Evolutionary conservation across 2,113 vertebrate genomes (phyloP).

Genomic region (Paedocypris sp.): DNA sequence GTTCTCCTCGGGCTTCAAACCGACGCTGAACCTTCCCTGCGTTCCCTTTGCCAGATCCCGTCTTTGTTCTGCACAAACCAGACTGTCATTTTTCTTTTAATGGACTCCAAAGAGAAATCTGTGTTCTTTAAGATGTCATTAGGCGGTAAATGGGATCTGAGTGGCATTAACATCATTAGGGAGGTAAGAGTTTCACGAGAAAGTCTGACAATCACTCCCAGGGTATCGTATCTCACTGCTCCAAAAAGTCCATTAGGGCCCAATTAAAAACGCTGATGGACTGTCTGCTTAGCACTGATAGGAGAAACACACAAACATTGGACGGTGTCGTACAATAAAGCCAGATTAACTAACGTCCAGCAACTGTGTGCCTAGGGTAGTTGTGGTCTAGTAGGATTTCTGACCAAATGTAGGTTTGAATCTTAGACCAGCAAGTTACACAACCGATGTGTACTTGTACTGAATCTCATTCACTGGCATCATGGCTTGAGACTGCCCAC

Average conservation of each 20-base stretch:
- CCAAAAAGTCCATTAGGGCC: neutral
- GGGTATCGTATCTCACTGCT: neutral
- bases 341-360: too few relatives aligned
- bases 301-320: neutral
- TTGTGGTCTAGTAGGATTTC: too few relatives aligned
- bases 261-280: constrained; percentile 13
- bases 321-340: too few relatives aligned
- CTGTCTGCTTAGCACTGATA: neutral
- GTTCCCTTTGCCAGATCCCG: constrained; percentile 3
- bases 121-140: constrained; percentile 18
- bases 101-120: constrained; percentile 21
- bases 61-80: constrained; percentile 21
- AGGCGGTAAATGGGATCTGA: constrained; percentile 22
- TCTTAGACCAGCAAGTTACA: too few relatives aligned
- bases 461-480: too few relatives aligned
- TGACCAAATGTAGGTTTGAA: too few relatives aligned
- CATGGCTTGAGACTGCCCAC: too few relatives aligned
- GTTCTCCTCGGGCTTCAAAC: neutral
- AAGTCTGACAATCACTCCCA: constrained; percentile 4
- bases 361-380: too few relatives aligned
- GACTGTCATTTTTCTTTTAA: constrained; percentile 8
- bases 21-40: neutral
- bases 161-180: neutral
- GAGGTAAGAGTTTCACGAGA: constrained; percentile 5
- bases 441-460: too few relatives aligned